phyloP scores from a whole-genome alignment of 2,113 vertebrate species.

The Macroglossus sobrinus region DNA sequence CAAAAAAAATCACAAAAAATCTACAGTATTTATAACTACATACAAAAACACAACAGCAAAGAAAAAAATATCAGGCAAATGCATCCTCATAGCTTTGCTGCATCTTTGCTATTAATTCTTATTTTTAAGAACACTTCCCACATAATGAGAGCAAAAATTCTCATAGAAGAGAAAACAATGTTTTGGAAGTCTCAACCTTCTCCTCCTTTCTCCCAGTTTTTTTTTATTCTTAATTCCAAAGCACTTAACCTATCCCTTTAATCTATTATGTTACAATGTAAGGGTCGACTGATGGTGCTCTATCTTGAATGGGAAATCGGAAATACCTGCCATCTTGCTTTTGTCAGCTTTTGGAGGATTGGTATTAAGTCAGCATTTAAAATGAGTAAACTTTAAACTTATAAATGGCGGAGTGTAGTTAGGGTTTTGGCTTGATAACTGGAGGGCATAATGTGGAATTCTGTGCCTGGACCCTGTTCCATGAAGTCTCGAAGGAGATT shows the following conservation, averaged over 20 bases:
- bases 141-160: constrained; percentile 87
- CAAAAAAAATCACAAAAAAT: constrained; percentile 92
- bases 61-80: constrained; percentile 88
- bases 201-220: constrained; percentile 47
- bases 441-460: background rate
- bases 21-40: constrained; percentile 93
- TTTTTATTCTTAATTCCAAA: constrained; percentile 65
- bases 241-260: constrained; percentile 73
- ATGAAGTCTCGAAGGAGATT: constrained; percentile 23
- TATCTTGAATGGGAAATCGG: background rate
- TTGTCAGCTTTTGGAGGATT: background rate
- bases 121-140: constrained; percentile 88
- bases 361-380: background rate
- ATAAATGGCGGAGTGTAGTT: background rate
- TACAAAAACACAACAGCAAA: constrained; percentile 95
- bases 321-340: constrained; percentile 29
- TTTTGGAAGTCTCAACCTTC: constrained; percentile 62
- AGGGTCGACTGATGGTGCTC: constrained; percentile 63
- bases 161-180: constrained; percentile 75
- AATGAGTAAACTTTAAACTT: background rate
- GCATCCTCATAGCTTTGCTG: constrained; percentile 86
- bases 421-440: constrained; percentile 6
- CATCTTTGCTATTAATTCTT: constrained; percentile 81
- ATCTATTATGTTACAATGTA: constrained; percentile 44
- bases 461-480: constrained; percentile 28